These are phyloP conservation scores for Limosa lapponica DNA, from an alignment of 2,797 vertebrate species.

Conservation along the genomic window DNA sequence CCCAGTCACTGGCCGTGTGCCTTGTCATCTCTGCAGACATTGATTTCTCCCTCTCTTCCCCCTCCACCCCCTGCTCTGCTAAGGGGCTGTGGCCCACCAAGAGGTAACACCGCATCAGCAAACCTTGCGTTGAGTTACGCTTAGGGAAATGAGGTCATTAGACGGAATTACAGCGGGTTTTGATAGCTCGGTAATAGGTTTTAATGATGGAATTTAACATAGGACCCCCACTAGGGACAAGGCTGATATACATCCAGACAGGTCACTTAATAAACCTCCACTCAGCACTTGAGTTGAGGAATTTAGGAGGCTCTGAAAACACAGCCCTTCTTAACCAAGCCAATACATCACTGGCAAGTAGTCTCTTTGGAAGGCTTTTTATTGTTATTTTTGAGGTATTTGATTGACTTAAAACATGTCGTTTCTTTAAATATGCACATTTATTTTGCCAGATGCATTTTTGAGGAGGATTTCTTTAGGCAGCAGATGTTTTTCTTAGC, in stretches of 20 bases:
- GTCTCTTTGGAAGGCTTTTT: constrained; percentile 38
- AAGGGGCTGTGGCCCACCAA: constrained; percentile 62
- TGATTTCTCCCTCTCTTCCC: constrained; percentile 69
- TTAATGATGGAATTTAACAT: constrained; percentile 93
- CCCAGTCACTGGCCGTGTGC: constrained; percentile 71
- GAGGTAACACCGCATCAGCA: constrained; percentile 66
- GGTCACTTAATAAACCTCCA: constrained; percentile 84
- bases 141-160: constrained; percentile 97
- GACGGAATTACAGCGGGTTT: constrained; percentile 88
- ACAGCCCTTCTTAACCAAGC: constrained; percentile 68
- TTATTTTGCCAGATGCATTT: constrained; percentile 32
- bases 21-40: constrained; percentile 87
- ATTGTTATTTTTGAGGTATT: constrained; percentile 53
- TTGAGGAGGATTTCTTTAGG: not conserved
- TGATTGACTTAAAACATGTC: constrained; percentile 62
- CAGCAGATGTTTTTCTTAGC: constrained; percentile 43
- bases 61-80: not conserved
- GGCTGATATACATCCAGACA: constrained; percentile 84
- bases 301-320: constrained; percentile 78
- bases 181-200: constrained; percentile 95
- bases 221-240: constrained; percentile 84
- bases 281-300: constrained; percentile 62
- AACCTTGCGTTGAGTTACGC: constrained; percentile 82
- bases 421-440: constrained; percentile 37
- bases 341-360: constrained; percentile 65